Evolutionary conservation across 2,888 invertebrate genomes (phyloP), one percentile per base, ranked within the genome.

Genomic region (Scotopteryx bipunctaria): DNA sequence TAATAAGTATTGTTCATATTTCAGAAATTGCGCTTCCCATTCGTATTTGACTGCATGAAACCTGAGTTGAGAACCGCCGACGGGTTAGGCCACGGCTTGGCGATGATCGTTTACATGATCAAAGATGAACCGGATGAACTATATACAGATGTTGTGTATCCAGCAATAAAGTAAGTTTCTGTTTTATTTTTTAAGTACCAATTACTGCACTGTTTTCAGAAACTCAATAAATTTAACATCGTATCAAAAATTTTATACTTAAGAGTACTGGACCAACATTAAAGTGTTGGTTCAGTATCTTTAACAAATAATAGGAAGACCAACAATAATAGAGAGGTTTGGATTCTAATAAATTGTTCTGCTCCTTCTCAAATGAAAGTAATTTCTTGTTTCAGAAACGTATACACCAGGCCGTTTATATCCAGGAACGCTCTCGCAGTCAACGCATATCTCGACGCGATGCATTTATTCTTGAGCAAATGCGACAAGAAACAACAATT

Each of bases 11-110:
- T n/a, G n/a, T 36, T 38, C 16, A n/a, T 23, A 31, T 86, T 91
- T 42, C 92, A 99, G 98, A 98, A 98, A 95, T 91, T 98, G 42
- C 96, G 98, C 93, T 98, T 97, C 92, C 96, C 96, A 80, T 97
- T 97, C 81, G 94, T 98, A 38, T 97, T 98, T 95, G 97, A 98
- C 23, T 94, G 94, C 65, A 91, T 99, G 55, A 94, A 95, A 73
- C 93, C 94, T 63, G 98, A 98, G 82, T 94, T 98, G 86, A 93
- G 94, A 70, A 94, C 94, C 15, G 94, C 95, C 56, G 98, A 98
- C 74, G 96, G 97, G 13, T 90, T 98, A 59, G 95, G 97, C 0
- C 94, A 97, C 0, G 97, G 96, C 5, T 86, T 98, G 33, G 94
- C 95, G 67, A 96, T 98, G 1, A 94, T 97, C 57, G 91, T 97